Percentiles rank a stretch among this genome's conserved stretches.
phyloP scores from a whole-genome alignment of 2,797 vertebrate genomes.

The Gallirallus australis region DNA sequence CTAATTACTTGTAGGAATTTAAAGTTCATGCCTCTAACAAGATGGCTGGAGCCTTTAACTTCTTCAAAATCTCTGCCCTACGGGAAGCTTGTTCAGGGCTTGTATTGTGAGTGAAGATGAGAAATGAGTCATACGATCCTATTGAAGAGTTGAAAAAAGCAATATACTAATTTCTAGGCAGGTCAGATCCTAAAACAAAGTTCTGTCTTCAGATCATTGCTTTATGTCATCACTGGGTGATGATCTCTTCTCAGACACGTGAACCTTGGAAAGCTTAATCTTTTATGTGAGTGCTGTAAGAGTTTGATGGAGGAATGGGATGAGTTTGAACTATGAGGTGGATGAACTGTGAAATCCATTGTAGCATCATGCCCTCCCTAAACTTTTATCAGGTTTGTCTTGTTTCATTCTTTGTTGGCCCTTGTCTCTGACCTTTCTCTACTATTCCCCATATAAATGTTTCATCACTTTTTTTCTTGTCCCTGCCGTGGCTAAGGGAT shows the following conservation, averaged over 20 bases:
- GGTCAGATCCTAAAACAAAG: not conserved
- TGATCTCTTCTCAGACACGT: not conserved
- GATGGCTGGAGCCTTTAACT: not conserved
- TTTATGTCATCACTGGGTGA: not conserved
- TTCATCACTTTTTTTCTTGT: not conserved
- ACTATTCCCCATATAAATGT: not conserved
- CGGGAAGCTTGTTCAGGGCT: not conserved
- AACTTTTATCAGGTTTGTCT: not conserved
- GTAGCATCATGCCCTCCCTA: not conserved
- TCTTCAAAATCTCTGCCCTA: not conserved
- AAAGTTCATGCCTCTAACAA: not conserved
- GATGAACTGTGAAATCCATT: not conserved
- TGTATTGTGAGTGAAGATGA: not conserved
- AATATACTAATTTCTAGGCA: not conserved
- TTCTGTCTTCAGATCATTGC: not conserved
- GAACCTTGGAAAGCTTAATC: not conserved
- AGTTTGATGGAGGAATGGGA: not conserved
- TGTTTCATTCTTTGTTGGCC: not conserved
- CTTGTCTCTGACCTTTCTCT: not conserved
- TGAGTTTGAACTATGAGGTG: not conserved
- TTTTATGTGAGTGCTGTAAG: not conserved
- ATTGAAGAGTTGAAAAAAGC: not conserved
- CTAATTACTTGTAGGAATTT: not conserved
- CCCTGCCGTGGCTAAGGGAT: not conserved
- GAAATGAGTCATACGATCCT: not conserved